Evolutionary conservation across 2,888 invertebrate species (phyloP), one percentile per base, ranked within the genome.

Genomic region (Aphrophora alni): DNA sequence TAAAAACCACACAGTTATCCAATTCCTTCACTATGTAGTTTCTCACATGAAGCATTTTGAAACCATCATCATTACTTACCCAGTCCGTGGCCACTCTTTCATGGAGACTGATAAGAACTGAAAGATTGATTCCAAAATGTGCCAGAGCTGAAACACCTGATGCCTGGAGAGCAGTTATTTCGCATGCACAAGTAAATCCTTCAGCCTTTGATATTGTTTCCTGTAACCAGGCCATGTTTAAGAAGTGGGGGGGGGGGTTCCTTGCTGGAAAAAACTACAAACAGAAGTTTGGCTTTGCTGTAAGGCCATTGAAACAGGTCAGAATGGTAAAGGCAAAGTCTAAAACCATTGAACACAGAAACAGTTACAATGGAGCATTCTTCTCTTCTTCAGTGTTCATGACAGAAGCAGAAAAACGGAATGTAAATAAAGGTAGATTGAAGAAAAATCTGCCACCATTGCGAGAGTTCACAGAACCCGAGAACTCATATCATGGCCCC

Each of bases 101-200:
- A n/a, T n/a, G n/a, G n/a, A 76, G 68, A 76, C 68, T 12, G 77
- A 76, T 68, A 76, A 68, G 21, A 68, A 76, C 77, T 25, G 27
- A 33, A 24, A 24, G 14, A n/a, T 21, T 33, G 17, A 17, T 17
- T 28, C 75, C 26, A 38, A 75, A 75, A n/a, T n/a, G n/a, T n/a
- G n/a, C n/a, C n/a, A n/a, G n/a, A n/a, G n/a, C n/a, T n/a, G n/a
- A n/a, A n/a, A 33, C 44, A 38, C 75, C 75, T 44, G 75, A 44
- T 33, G 75, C n/a, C 27, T 76, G 77, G 77, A 17, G 77, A 26
- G 77, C 17, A 25, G 77, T 76, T 51, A 38, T 75, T 21, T 21
- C 7, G 21, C 17, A 75, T 28, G 28, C 75, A 26, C 27, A 38
- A 75, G 75, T 27, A 33, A 75, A 75, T 17, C 75, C 75, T 33